Conservation (phyloP, 2,888 invertebrate genomes). For the Phengaris alcon region DNA sequence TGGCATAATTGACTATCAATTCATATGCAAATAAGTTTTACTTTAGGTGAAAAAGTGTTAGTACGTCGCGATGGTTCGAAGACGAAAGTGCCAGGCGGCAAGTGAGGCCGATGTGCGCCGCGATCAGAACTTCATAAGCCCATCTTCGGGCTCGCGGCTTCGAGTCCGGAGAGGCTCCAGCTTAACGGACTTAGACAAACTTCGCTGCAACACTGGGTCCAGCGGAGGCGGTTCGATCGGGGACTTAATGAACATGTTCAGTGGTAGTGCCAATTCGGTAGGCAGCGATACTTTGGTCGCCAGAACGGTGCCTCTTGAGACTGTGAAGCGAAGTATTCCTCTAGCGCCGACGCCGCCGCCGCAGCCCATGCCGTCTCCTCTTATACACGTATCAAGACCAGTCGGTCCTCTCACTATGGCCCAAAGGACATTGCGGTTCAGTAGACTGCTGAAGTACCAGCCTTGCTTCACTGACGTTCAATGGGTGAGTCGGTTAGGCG, state of each 20-base stretch:
- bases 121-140: constrained; percentile 77
- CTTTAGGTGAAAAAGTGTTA: constrained; percentile 52
- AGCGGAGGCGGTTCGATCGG: constrained; percentile 84
- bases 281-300: constrained; percentile 86
- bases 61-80: constrained; percentile 60
- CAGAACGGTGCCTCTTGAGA: constrained; percentile 85
- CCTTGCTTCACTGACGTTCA: constrained; percentile 75
- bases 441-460: constrained; percentile 83
- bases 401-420: constrained; percentile 82
- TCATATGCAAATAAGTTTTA: constrained; percentile 66
- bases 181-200: constrained; percentile 85
- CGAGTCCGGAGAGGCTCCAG: constrained; percentile 85
- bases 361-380: constrained; percentile 61
- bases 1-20: constrained; percentile 74
- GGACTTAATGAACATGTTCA: constrained; percentile 89
- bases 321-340: constrained; percentile 77
- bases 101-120: constrained; percentile 72
- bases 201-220: constrained; percentile 70
- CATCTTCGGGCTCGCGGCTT: constrained; percentile 59
- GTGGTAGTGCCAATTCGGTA: constrained; percentile 84
- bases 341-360: constrained; percentile 72
- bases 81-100: constrained; percentile 65
- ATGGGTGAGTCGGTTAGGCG: constrained; percentile 47
- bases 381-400: constrained; percentile 65
- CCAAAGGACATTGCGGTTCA: constrained; percentile 83